phyloP scores from a whole-genome alignment of 2,888 invertebrate genomes.

The Pammene aurita region DNA sequence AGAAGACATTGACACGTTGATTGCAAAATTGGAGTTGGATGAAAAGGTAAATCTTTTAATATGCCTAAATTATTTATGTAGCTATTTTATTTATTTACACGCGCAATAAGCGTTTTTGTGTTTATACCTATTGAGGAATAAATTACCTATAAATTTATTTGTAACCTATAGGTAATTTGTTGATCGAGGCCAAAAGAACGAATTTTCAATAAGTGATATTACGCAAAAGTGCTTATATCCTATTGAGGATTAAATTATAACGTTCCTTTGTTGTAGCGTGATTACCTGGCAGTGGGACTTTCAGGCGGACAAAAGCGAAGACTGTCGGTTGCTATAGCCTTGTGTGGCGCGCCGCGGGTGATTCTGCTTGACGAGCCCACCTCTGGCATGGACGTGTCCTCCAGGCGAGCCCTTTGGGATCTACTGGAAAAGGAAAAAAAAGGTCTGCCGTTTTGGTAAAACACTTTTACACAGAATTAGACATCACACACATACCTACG shows the following conservation, averaged over 20 bases:
- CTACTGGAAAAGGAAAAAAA: constrained; percentile 78
- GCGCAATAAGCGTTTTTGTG: no score
- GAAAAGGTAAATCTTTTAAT: constrained; percentile 80
- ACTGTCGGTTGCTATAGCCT: constrained; percentile 88
- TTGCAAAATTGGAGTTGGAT: constrained; percentile 84
- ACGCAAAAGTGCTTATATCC: no score
- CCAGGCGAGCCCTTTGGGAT: constrained; percentile 88
- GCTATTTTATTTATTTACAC: no score
- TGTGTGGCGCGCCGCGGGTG: constrained; percentile 87
- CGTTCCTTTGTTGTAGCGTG: constrained; percentile 53
- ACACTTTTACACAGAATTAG: no score
- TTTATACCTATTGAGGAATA: no score
- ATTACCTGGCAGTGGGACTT: constrained; percentile 83
- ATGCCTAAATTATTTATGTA: no score
- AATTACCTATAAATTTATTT: no score
- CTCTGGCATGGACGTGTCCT: constrained; percentile 90
- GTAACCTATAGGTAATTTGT: no score
- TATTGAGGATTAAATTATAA: no score
- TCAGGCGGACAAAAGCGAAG: constrained; percentile 92
- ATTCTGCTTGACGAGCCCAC: constrained; percentile 84
- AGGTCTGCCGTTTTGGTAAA: not conserved
- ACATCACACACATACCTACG: no score
- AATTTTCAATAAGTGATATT: no score
- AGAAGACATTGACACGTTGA: constrained; percentile 50
- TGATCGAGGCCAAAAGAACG: no score